Base-by-base conservation (phyloP, 2,888 invertebrate genomes). In the Ephialtes manifestator region DNA sequence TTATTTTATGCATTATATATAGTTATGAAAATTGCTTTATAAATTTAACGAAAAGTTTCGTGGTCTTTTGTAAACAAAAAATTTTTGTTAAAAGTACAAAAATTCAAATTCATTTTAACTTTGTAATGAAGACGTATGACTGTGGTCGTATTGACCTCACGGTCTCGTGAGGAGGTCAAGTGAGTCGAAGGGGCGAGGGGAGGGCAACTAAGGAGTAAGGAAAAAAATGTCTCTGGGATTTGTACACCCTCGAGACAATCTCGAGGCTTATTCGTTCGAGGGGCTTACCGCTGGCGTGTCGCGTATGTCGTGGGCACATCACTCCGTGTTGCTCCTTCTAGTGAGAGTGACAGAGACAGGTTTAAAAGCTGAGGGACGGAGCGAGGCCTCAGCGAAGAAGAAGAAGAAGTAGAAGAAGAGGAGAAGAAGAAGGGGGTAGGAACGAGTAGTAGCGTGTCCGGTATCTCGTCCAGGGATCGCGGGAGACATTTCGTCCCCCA, bases 401-500 rank as follows among this genome's bases (percentile, higher is more conserved):
- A 71, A 39, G 75, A 83, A 84, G 85, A 70, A 65, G 77, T 70
- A 75, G 83, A 83, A 67, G 77, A 74, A 68, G 76, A 76, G 24
- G 78, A 81, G 20, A 58, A 51, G 60, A 65, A 78, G 82, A 80
- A 80, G 71, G 84, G 74, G 71, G 77, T 81, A 67, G 83, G 79
- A 81, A 83, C 83, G 72, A 87, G 84, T 93, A 87, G 85, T 93
- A 90, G 94, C 94, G 94, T 94, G 94, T 93, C 92, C 93, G 92
- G 93, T 94, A 94, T 94, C 94, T 92, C 86, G 86, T 85, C 79
- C 87, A 88, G 92, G 92, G 92, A 94, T 94, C 94, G 90, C 92
- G 88, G 92, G 93, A 94, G 93, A 94, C 94, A 93, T 94, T 94
- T 94, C 92, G 93, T 92, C 90, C 90, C 91, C 90, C 89, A 87